Conservation (phyloP, 2,888 invertebrate species). For the Homarus gammarus region DNA sequence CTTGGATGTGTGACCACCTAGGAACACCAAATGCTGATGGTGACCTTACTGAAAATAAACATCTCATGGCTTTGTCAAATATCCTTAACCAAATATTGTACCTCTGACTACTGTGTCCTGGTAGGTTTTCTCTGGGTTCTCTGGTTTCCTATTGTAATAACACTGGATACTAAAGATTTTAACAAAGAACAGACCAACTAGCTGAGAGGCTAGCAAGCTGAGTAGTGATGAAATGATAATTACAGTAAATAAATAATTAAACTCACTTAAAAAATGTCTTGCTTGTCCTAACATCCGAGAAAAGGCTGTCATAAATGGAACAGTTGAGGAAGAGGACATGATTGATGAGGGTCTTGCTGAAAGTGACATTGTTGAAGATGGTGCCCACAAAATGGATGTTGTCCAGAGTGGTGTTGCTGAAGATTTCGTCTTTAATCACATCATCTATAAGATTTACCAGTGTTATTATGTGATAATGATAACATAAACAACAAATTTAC, state of each 20-base stretch:
- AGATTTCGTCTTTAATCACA: conserved; percentile 25
- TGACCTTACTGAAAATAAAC: too few relatives aligned
- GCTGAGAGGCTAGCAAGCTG: too few relatives aligned
- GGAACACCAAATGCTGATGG: too few relatives aligned
- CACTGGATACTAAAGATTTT: too few relatives aligned
- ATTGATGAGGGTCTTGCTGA: conserved; percentile 85
- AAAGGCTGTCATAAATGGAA: conserved; percentile 85
- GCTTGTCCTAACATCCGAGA: conserved; percentile 86
- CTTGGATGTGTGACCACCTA: too few relatives aligned
- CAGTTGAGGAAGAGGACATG: conserved; percentile 87
- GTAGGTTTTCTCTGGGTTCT: too few relatives aligned
- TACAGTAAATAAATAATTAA: not conserved
- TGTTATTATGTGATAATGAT: not conserved
- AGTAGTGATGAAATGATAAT: not conserved
- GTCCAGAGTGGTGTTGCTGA: conserved; percentile 80
- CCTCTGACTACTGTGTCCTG: too few relatives aligned
- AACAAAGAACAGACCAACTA: too few relatives aligned
- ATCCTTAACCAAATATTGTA: too few relatives aligned
- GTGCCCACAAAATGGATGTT: conserved; percentile 84
- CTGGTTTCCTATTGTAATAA: too few relatives aligned
- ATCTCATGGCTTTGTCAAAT: too few relatives aligned
- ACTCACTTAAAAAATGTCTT: conserved; percentile 82
- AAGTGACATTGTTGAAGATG: conserved; percentile 84
- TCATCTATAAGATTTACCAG: conserved; percentile 21
- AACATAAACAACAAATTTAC: too few relatives aligned